Percentiles rank a stretch among this genome's conserved stretches.
phyloP scores from a whole-genome alignment of 2,113 vertebrate genomes.

The Pristiophorus japonicus region DNA sequence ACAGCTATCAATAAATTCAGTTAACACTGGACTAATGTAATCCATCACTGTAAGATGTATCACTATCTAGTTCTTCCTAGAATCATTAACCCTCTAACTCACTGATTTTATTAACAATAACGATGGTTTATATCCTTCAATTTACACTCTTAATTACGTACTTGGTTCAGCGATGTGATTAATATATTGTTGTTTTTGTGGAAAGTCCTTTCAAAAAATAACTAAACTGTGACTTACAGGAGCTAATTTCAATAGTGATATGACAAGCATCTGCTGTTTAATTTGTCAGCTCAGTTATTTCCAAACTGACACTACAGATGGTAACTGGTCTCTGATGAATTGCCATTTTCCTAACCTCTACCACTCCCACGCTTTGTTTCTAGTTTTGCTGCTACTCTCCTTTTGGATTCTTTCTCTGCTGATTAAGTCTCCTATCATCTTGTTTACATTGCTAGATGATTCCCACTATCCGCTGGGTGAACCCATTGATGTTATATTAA shows the following conservation, averaged over 20 bases:
- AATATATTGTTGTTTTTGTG: not conserved
- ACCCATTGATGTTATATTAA: not conserved
- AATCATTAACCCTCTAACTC: constrained; percentile 15
- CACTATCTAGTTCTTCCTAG: not conserved
- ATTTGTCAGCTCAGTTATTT: constrained; percentile 26
- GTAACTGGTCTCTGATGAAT: constrained; percentile 1
- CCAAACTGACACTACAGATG: not conserved
- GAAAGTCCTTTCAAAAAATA: not conserved
- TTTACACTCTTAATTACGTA: not conserved
- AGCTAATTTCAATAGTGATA: not conserved
- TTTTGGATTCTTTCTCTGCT: not conserved
- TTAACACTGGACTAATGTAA: constrained; percentile 25
- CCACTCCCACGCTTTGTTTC: not conserved
- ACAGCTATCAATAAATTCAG: constrained; percentile 18
- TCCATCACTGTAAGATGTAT: constrained; percentile 4
- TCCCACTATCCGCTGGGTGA: not conserved
- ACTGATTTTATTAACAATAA: constrained; percentile 21
- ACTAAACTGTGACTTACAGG: not conserved
- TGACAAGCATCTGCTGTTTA: constrained; percentile 24
- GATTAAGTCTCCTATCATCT: not conserved
- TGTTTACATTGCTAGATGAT: not conserved
- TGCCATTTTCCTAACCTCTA: not conserved
- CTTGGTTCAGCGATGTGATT: constrained; percentile 4
- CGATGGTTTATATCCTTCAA: not conserved
- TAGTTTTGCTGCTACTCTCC: not conserved